These are phyloP conservation scores for Torymus tubicola DNA, from an alignment of 2,888 invertebrate species.

Conservation along the genomic window DNA sequence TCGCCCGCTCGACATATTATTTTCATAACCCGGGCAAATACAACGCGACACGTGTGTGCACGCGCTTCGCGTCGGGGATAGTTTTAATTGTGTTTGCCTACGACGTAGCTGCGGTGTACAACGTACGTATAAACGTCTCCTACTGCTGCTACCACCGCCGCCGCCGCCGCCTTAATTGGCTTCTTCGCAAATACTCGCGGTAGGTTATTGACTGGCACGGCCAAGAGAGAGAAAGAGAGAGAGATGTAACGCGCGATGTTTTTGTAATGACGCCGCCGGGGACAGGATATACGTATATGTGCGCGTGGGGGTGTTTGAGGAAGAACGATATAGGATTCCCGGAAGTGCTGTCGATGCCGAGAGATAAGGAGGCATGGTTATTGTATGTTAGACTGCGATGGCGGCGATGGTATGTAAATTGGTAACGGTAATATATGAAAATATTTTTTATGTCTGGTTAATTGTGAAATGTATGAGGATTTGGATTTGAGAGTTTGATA, in stretches of 20 bases:
- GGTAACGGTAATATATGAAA: too few species aligned
- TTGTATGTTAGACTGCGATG: too few species aligned
- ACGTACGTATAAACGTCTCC: too few species aligned
- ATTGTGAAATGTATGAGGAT: too few species aligned
- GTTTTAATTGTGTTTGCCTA: slow-evolving; percentile 25
- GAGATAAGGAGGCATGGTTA: too few species aligned
- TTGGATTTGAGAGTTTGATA: too few species aligned
- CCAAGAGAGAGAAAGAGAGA: too few species aligned
- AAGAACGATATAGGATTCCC: too few species aligned
- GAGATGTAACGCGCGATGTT: background rate
- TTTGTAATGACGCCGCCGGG: background rate
- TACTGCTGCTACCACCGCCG: background rate
- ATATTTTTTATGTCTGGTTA: too few species aligned
- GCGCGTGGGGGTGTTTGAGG: too few species aligned
- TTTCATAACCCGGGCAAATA: slow-evolving; percentile 3
- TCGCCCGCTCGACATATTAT: background rate
- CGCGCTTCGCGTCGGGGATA: background rate
- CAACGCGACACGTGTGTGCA: background rate
- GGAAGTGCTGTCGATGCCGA: too few species aligned
- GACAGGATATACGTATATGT: background rate
- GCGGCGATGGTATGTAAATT: too few species aligned
- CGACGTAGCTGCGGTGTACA: background rate
- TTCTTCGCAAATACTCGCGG: slow-evolving; percentile 11
- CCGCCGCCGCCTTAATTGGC: slow-evolving; percentile 7
- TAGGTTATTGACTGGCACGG: background rate